Percentiles rank a stretch among this genome's conserved stretches.
Evolutionary conservation across 2,797 vertebrate genomes (phyloP).

Genomic region (Xiphorhynchus erythropygius): DNA sequence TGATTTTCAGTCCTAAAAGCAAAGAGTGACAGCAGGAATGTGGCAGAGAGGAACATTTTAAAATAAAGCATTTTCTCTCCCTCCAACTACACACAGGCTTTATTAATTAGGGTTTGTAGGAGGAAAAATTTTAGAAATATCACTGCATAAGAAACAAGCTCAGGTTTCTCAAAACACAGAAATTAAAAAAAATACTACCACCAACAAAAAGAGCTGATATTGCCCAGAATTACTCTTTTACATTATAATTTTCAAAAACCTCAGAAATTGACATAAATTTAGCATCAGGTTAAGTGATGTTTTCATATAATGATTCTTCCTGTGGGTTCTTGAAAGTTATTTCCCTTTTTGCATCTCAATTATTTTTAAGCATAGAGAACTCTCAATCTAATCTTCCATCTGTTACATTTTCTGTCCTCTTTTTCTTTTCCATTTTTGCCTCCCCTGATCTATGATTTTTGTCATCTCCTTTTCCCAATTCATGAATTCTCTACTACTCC

Average conservation of each 20-base stretch:
- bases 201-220: neutral
- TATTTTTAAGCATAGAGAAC: neutral
- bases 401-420: neutral
- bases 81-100: neutral
- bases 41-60: neutral
- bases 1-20: slow-evolving; percentile 24
- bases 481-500: neutral
- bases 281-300: neutral
- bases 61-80: neutral
- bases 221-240: neutral
- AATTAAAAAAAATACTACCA: neutral
- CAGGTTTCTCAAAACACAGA: neutral
- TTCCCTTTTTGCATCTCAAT: neutral
- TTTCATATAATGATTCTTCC: neutral
- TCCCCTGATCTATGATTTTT: neutral
- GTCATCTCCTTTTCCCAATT: neutral
- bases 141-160: neutral
- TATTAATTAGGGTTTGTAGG: neutral
- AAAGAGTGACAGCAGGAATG: neutral
- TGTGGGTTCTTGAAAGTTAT: neutral
- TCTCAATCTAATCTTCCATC: neutral
- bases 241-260: neutral
- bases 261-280: neutral
- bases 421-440: neutral
- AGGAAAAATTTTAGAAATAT: neutral